Conservation (phyloP, 2,888 invertebrate species). For the Ernsta delagoae region DNA sequence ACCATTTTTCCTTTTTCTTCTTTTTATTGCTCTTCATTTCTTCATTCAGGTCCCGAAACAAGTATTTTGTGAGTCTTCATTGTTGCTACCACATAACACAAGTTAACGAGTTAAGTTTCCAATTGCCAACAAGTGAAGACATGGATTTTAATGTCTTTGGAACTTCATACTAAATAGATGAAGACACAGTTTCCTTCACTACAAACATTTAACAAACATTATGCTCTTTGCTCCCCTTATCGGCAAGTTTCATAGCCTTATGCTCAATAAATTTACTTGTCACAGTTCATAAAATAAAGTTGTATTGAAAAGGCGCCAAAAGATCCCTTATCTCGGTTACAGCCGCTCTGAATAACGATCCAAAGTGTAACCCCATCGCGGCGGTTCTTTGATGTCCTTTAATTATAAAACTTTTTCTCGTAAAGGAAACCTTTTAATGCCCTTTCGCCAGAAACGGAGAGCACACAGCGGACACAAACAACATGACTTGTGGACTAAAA, state of each 20-base stretch:
- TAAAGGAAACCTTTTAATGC: constrained; percentile 66
- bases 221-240: constrained; percentile 27
- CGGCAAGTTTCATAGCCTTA: constrained; percentile 33
- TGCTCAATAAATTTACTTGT: constrained; percentile 62
- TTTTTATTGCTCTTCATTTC: background rate
- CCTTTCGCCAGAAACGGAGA: constrained; percentile 42
- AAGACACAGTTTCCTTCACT: constrained; percentile 1
- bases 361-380: constrained; percentile 79
- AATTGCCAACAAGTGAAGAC: background rate
- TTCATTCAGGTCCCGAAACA: background rate
- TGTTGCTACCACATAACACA: background rate
- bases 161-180: background rate
- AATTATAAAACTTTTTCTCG: constrained; percentile 82
- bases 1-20: background rate
- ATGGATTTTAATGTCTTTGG: background rate
- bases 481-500: constrained; percentile 46
- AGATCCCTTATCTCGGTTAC: constrained; percentile 78
- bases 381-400: constrained; percentile 81
- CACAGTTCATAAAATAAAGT: constrained; percentile 76
- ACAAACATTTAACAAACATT: constrained; percentile 22
- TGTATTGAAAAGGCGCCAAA: constrained; percentile 71
- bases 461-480: constrained; percentile 47
- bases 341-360: constrained; percentile 80
- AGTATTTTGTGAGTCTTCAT: background rate
- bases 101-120: background rate